These are phyloP conservation scores for Glaucomys volans DNA, from an alignment of 2,113 vertebrate genomes.

Conservation along the genomic window DNA sequence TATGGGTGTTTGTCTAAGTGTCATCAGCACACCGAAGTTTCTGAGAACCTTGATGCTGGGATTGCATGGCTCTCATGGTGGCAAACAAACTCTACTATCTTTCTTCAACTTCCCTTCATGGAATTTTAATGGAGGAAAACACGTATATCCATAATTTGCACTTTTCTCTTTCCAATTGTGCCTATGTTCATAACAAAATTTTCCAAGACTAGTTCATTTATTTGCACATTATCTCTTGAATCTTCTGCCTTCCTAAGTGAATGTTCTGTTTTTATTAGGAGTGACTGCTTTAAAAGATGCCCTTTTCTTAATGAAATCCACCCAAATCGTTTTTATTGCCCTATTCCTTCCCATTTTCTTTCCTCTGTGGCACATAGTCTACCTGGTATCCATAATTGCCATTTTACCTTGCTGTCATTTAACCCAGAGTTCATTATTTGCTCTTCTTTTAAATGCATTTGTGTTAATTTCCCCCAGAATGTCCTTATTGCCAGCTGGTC, in stretches of 20 bases:
- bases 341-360: slow-evolving; percentile 69
- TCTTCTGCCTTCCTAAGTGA: slow-evolving; percentile 23
- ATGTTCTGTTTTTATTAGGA: slow-evolving; percentile 58
- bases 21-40: neutral
- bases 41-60: neutral
- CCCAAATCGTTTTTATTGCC: slow-evolving; percentile 58
- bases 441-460: slow-evolving; percentile 80
- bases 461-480: slow-evolving; percentile 82
- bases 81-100: neutral
- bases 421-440: slow-evolving; percentile 79
- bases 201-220: neutral
- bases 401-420: slow-evolving; percentile 78
- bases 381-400: slow-evolving; percentile 65
- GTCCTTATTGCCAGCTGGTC: slow-evolving; percentile 63
- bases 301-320: slow-evolving; percentile 61
- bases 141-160: slow-evolving; percentile 73
- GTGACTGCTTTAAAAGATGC: slow-evolving; percentile 62
- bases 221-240: slow-evolving; percentile 46
- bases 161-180: slow-evolving; percentile 57
- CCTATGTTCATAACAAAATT: neutral
- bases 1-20: neutral
- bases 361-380: slow-evolving; percentile 70
- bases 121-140: slow-evolving; percentile 66
- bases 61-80: neutral
- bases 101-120: neutral